Evolutionary conservation across 2,888 invertebrate species (phyloP).

Genomic region (Cotesia congregata): DNA sequence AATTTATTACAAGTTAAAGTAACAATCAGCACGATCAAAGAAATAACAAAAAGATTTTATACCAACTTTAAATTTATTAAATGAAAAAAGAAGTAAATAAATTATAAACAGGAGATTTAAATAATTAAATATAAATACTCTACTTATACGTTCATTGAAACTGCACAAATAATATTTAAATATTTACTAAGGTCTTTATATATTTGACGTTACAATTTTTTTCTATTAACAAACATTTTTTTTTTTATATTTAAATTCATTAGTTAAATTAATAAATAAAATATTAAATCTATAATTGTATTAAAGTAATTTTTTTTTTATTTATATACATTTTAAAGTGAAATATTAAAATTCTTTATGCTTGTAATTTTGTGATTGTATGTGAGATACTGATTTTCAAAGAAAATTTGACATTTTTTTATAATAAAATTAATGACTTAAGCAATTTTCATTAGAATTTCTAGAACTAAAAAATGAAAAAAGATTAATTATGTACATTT

Average conservation of each 20-base stretch:
- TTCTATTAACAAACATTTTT: too few relatives aligned
- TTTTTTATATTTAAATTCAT: too few relatives aligned
- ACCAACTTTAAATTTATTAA: conserved; percentile 1
- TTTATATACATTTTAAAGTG: conserved; percentile 44
- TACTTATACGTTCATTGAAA: not conserved
- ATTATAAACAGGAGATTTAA: not conserved
- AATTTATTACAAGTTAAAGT: not conserved
- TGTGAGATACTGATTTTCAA: not conserved
- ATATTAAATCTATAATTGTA: too few relatives aligned
- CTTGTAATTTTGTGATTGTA: not conserved
- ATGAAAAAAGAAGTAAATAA: not conserved
- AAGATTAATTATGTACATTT: conserved; percentile 36
- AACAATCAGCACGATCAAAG: not conserved
- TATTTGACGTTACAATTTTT: not conserved
- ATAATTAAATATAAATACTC: not conserved
- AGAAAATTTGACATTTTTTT: not conserved
- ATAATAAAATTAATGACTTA: not conserved
- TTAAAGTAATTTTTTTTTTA: conserved; percentile 28
- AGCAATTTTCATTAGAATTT: too few relatives aligned
- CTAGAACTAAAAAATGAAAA: not conserved
- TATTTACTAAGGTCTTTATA: not conserved
- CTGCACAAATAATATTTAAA: not conserved
- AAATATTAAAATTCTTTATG: conserved; percentile 33
- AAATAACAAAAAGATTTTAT: conserved; percentile 8
- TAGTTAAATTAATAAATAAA: too few relatives aligned